Percentiles rank a stretch among this genome's conserved stretches.
phyloP scores from a whole-genome alignment of 2,797 vertebrate species.

The Sebastiscus tertius region DNA sequence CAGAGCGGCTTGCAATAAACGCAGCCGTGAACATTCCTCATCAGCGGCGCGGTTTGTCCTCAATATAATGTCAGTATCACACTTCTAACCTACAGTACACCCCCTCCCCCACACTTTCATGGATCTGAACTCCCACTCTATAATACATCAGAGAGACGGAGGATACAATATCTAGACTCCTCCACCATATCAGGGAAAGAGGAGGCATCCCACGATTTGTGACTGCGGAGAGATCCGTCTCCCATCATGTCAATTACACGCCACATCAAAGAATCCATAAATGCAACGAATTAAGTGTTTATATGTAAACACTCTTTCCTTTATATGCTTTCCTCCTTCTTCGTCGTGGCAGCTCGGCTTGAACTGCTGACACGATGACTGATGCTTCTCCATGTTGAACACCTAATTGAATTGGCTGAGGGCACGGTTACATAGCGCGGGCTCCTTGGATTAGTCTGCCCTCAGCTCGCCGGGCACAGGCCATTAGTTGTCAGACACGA shows the following conservation, averaged over 20 bases:
- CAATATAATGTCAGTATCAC: neutral
- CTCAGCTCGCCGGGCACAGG: constrained; percentile 24
- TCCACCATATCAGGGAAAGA: constrained; percentile 45
- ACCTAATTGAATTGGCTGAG: constrained; percentile 56
- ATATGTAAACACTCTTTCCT: constrained; percentile 23
- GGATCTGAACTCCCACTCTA: constrained; percentile 62
- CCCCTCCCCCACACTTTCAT: constrained; percentile 51
- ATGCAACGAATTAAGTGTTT: neutral
- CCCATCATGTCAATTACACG: constrained; percentile 20
- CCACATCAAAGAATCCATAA: neutral
- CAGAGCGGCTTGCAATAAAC: neutral
- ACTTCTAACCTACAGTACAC: constrained; percentile 33
- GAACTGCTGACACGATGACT: constrained; percentile 35
- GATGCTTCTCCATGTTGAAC: constrained; percentile 31
- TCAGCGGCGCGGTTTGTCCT: constrained; percentile 28
- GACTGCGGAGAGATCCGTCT: constrained; percentile 34
- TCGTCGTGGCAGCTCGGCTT: neutral
- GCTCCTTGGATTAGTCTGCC: constrained; percentile 41
- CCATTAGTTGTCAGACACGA: constrained; percentile 51
- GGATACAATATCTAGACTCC: constrained; percentile 56
- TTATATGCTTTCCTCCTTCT: constrained; percentile 9
- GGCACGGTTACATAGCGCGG: constrained; percentile 31
- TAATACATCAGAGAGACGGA: constrained; percentile 68
- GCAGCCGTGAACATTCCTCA: neutral
- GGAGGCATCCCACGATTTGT: constrained; percentile 25